A percentile compares a stretch with the other conserved stretches of the same genome.
These are phyloP conservation scores for Oncorhynchus gorbuscha DNA, from an alignment of 2,113 vertebrate species.

Conservation along the genomic window DNA sequence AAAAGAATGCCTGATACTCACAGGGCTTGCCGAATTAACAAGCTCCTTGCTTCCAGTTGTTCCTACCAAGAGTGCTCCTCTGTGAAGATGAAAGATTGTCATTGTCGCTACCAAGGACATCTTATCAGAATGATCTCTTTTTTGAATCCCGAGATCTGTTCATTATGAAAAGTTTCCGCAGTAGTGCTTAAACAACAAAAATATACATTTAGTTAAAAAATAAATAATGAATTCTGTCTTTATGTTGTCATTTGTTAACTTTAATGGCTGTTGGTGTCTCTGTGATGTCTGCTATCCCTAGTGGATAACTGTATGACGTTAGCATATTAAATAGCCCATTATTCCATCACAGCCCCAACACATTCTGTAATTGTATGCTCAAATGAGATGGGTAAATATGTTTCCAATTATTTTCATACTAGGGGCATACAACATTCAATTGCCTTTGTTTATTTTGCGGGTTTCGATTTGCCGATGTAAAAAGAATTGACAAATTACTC, in stretches of 20 bases:
- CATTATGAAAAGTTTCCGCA: conserved; percentile 63
- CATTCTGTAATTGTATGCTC: background rate
- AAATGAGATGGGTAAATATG: conserved; percentile 8
- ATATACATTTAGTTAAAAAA: conserved; percentile 33
- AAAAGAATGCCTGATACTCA: conserved; percentile 26
- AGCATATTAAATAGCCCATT: background rate
- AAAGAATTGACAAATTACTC: background rate
- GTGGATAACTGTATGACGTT: background rate
- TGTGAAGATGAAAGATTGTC: conserved; percentile 67
- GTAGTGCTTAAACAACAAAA: conserved; percentile 66
- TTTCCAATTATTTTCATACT: background rate
- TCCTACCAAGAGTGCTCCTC: conserved; percentile 46
- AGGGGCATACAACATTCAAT: background rate
- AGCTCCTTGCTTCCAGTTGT: conserved; percentile 59
- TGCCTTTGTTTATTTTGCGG: background rate
- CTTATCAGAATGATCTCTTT: conserved; percentile 65
- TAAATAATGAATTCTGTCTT: conserved; percentile 15
- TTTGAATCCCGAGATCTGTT: conserved; percentile 53
- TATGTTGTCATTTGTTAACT: conserved; percentile 38
- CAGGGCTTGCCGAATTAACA: conserved; percentile 61
- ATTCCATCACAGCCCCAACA: background rate
- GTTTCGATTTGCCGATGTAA: background rate
- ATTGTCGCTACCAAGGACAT: conserved; percentile 70
- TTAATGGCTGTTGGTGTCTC: conserved; percentile 29
- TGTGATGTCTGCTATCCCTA: background rate